Evolutionary conservation across 2,888 invertebrate species (phyloP).

Genomic region (Helobdella robusta): DNA sequence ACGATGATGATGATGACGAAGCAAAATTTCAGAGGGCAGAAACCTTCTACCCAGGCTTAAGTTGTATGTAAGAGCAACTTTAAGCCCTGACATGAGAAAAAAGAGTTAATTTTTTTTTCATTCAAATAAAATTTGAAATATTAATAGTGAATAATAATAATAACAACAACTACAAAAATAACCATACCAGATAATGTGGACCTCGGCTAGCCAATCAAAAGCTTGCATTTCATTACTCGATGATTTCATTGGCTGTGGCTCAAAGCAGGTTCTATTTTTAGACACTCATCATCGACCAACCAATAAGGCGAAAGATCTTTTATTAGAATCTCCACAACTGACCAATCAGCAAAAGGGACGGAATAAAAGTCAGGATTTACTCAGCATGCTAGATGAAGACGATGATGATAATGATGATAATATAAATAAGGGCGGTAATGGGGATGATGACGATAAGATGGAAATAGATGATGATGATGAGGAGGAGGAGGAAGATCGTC

Average conservation of each 20-base stretch:
- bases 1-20: neutral
- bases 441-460: too few species aligned
- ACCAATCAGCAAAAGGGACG: neutral
- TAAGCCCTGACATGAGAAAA: neutral
- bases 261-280: conserved; percentile 12
- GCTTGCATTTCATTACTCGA: neutral
- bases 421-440: neutral
- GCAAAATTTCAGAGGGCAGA: too few species aligned
- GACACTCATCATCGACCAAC: neutral
- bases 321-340: too few species aligned
- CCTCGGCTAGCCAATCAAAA: neutral
- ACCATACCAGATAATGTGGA: neutral
- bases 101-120: neutral
- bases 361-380: neutral
- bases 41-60: too few species aligned
- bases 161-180: too few species aligned
- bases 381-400: neutral
- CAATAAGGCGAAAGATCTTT: too few species aligned
- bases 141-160: too few species aligned
- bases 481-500: too few species aligned
- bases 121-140: neutral
- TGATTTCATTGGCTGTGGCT: conserved; percentile 15
- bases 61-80: too few species aligned
- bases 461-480: conserved; percentile 8
- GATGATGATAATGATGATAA: neutral